Evolutionary conservation across 2,113 vertebrate species (phyloP), one percentile per base, ranked within the genome.

Genomic region (pig (Sus scrofa)): DNA sequence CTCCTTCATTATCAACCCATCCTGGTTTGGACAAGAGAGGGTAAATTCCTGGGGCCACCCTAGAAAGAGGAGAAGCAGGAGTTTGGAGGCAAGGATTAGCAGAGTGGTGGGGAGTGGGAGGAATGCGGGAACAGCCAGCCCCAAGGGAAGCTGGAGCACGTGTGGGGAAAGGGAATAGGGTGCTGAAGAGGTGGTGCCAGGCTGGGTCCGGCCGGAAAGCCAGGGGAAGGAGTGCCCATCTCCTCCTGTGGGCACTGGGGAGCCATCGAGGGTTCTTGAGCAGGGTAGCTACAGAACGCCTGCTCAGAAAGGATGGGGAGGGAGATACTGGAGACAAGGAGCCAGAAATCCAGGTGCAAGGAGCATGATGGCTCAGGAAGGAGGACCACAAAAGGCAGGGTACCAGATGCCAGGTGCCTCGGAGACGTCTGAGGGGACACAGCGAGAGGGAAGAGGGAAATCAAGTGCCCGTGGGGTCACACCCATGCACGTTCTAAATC

Each of bases 101-200:
- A 56, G 74, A 44, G 56, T 12, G 0, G 27, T 20, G 32, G 27
- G 4, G 18, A 12, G 2, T 0, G 19, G 2, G 3, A 39, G 30
- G 14, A 6, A 9, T 1, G 0, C 34, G 30, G 7, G 39, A 77
- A n/a, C 54, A 54, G 27, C 56, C 58, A 16, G 60, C 19, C 18
- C 44, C n/a, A 2, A 9, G 7, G 1, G 37, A 71, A 34, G 68
- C 13, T 2, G 27, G 86, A 39, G 9, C 22, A 16, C 58, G 7
- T 10, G 0, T 2, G 7, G 67, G 74, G 20, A 24, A 24, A 83
- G 39, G 22, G 39, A 32, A 18, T 20, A 18, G 20, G 14, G 32
- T 0, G 3, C 19, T 2, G 4, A 14, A 39, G 39, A 50, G 15
- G 22, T n/a, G 39, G 54, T 1, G 11, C 4, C 16, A 1, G 54